These are phyloP conservation scores for Drosophila vallismaia DNA, from an alignment of 2,888 invertebrate genomes.

Conservation along the genomic window DNA sequence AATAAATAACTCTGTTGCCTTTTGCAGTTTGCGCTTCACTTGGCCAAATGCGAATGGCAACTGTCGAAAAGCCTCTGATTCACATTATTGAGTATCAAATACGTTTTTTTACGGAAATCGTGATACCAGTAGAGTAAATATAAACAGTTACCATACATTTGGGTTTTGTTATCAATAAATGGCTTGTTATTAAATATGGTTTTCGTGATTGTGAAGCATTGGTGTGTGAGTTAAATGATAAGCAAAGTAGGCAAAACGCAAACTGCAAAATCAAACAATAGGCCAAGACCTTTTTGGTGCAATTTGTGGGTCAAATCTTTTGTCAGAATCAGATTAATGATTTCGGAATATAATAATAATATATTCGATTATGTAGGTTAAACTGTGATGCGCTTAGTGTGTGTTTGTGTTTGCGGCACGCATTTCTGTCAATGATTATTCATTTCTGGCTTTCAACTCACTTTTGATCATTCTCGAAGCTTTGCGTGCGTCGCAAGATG, in stretches of 20 bases:
- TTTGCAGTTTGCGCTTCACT: conserved; percentile 65
- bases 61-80: conserved; percentile 5
- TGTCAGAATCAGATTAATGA: conserved; percentile 53
- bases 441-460: conserved; percentile 85
- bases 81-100: background rate
- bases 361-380: conserved; percentile 60
- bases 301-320: conserved; percentile 52
- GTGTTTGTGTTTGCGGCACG: conserved; percentile 57
- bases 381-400: conserved; percentile 48
- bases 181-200: conserved; percentile 7
- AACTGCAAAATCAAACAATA: conserved; percentile 60
- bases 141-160: conserved; percentile 53
- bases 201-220: conserved; percentile 18
- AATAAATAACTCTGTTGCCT: conserved; percentile 32
- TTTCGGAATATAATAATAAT: conserved; percentile 21
- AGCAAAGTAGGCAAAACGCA: conserved; percentile 61
- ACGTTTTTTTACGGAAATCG: conserved; percentile 20
- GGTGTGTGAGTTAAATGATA: conserved; percentile 27
- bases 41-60: conserved; percentile 45
- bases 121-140: conserved; percentile 50
- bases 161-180: conserved; percentile 34
- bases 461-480: conserved; percentile 95
- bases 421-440: conserved; percentile 51
- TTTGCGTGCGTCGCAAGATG: conserved; percentile 91
- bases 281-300: conserved; percentile 52